Percentiles rank a stretch among this genome's conserved stretches.
These are phyloP conservation scores for Plodia interpunctella DNA, from an alignment of 1,140 invertebrate species.

Conservation along the genomic window DNA sequence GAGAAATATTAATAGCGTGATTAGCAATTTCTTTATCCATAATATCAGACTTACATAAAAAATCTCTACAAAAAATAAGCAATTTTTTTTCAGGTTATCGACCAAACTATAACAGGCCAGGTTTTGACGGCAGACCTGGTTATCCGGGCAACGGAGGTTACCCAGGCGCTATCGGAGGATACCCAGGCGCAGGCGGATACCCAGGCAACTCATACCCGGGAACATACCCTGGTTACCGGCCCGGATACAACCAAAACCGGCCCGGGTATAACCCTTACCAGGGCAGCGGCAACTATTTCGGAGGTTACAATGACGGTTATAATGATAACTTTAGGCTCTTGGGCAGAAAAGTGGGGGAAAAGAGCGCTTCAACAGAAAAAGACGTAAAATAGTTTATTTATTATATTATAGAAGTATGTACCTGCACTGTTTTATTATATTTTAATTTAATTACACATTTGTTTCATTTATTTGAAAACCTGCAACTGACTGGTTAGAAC, in stretches of 20 bases:
- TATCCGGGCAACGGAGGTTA: conserved; percentile 19
- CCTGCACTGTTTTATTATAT: conserved; percentile 20
- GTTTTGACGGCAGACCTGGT: conserved; percentile 35
- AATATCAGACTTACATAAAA: too few relatives aligned
- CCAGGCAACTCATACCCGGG: conserved; percentile 38
- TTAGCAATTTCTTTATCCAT: too few relatives aligned
- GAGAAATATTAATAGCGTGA: too few relatives aligned
- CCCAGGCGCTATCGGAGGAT: conserved; percentile 22
- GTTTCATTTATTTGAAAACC: background rate
- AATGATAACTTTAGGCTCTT: conserved; percentile 44
- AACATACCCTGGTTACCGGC: conserved; percentile 29
- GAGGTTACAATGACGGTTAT: conserved; percentile 44
- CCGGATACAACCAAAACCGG: conserved; percentile 38
- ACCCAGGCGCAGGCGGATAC: conserved; percentile 24
- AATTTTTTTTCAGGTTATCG: conserved; percentile 42
- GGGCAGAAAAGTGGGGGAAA: conserved; percentile 39
- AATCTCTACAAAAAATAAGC: too few relatives aligned
- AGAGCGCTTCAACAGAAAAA: conserved; percentile 31
- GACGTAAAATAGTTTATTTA: conserved; percentile 19
- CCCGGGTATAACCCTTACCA: conserved; percentile 23
- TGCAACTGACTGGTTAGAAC: too few relatives aligned
- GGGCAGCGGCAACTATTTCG: conserved; percentile 36
- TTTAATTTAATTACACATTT: conserved; percentile 13
- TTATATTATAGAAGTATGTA: conserved; percentile 13
- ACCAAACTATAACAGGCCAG: conserved; percentile 44